Percentiles rank a stretch among this genome's conserved stretches.
Evolutionary conservation across 2,113 vertebrate genomes (phyloP).

Genomic region (Saccopteryx bilineata): DNA sequence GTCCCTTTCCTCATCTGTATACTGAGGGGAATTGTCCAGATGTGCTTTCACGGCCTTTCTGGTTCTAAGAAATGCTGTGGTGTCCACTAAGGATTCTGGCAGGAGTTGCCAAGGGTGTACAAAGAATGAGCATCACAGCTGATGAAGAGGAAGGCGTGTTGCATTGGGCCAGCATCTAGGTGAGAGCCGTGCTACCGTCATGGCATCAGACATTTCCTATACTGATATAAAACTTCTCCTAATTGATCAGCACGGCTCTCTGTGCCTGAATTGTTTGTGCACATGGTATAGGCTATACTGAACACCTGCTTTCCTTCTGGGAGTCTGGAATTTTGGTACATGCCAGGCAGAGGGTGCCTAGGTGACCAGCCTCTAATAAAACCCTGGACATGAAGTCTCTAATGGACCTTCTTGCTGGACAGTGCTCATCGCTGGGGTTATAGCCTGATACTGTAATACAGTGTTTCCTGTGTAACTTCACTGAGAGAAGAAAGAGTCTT

Average conservation of each 20-base stretch:
- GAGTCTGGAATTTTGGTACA: not conserved
- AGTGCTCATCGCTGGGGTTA: not conserved
- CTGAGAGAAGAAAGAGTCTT: not conserved
- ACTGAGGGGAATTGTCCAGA: not conserved
- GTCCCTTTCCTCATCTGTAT: not conserved
- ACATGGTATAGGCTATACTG: not conserved
- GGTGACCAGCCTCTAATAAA: not conserved
- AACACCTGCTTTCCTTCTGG: not conserved
- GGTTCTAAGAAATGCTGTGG: not conserved
- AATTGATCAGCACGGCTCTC: not conserved
- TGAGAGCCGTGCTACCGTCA: not conserved
- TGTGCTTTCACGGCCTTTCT: not conserved
- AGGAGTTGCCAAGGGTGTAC: not conserved
- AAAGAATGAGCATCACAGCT: not conserved
- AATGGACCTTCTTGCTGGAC: too few species aligned
- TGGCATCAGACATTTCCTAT: not conserved
- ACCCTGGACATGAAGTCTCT: too few species aligned
- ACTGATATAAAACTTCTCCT: not conserved
- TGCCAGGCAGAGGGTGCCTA: not conserved
- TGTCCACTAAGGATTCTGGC: not conserved
- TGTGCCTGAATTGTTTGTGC: not conserved
- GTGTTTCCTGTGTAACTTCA: fast-evolving
- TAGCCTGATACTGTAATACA: not conserved
- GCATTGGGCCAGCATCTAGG: not conserved
- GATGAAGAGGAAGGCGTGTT: not conserved